Conservation (phyloP, 2,888 invertebrate genomes). For the Cantharis rufa region DNA sequence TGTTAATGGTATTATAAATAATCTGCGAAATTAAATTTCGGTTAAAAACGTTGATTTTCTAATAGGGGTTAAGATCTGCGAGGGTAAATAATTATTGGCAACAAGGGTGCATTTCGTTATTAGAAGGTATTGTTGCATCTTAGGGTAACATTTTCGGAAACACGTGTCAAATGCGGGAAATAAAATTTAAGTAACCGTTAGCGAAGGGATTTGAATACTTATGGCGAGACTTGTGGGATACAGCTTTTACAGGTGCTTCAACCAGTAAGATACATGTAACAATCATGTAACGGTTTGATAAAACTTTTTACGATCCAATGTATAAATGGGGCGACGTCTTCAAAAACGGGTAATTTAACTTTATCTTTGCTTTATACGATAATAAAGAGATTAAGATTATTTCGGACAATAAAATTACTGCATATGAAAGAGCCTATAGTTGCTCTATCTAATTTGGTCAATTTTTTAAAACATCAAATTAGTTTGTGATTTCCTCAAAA, state of each 20-base stretch:
- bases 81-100: slow-evolving; percentile 16
- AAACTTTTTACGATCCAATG: neutral
- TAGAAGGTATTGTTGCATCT: slow-evolving; percentile 22
- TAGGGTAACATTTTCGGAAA: slow-evolving; percentile 21
- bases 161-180: slow-evolving; percentile 28
- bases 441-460: neutral
- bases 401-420: neutral
- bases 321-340: neutral
- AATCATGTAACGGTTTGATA: neutral
- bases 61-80: slow-evolving; percentile 10
- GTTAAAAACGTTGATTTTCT: slow-evolving; percentile 23
- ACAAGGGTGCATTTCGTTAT: slow-evolving; percentile 28
- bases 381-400: neutral
- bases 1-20: neutral
- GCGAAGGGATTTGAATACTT: slow-evolving; percentile 8
- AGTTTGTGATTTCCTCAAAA: neutral
- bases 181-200: slow-evolving; percentile 23
- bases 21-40: slow-evolving; percentile 7
- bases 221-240: slow-evolving; percentile 26
- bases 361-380: neutral
- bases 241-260: slow-evolving; percentile 22
- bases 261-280: neutral
- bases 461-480: neutral
- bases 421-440: neutral
- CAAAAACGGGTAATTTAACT: neutral